A percentile compares a stretch with the other conserved stretches of the same genome.
These are phyloP conservation scores for Drosophila lacteicornis DNA, from an alignment of 1,140 invertebrate species.

Conservation along the genomic window DNA sequence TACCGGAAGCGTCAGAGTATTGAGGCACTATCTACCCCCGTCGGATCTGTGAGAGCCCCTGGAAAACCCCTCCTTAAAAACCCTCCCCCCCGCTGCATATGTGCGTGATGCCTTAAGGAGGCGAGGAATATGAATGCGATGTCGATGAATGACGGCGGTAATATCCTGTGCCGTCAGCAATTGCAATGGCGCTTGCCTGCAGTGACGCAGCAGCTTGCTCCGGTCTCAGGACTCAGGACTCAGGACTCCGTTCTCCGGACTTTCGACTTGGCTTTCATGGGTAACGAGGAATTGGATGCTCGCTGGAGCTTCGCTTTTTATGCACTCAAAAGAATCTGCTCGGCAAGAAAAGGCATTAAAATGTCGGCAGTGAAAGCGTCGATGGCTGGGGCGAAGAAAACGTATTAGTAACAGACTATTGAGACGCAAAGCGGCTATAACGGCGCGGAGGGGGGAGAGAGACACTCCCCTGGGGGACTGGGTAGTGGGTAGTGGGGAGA, in stretches of 20 bases:
- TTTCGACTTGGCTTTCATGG: slow-evolving; percentile 23
- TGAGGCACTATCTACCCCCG: slow-evolving; percentile 55
- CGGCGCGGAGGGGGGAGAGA: slow-evolving; percentile 1
- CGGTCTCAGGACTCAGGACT: neutral
- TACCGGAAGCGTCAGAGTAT: slow-evolving; percentile 81
- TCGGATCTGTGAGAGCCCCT: slow-evolving; percentile 3
- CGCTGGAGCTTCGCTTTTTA: slow-evolving; percentile 52
- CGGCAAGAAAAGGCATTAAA: slow-evolving; percentile 79
- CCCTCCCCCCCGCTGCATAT: slow-evolving; percentile 10
- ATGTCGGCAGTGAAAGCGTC: slow-evolving; percentile 69
- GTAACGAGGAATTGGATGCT: slow-evolving; percentile 7
- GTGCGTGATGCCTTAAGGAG: slow-evolving; percentile 62
- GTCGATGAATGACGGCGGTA: slow-evolving; percentile 78
- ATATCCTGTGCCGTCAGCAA: slow-evolving; percentile 79
- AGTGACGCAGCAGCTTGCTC: slow-evolving; percentile 71
- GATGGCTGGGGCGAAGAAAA: slow-evolving; percentile 50
- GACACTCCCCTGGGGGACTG: neutral
- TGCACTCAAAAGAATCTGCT: slow-evolving; percentile 78
- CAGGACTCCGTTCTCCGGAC: slow-evolving; percentile 18
- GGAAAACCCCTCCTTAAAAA: neutral
- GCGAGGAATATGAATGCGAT: slow-evolving; percentile 61
- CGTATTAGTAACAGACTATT: slow-evolving; percentile 83
- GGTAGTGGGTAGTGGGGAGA: neutral
- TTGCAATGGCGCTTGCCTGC: slow-evolving; percentile 59
- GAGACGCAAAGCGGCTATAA: slow-evolving; percentile 69